Evolutionary conservation across 2,113 vertebrate species (phyloP).

Genomic region (Calyptommatus sinebrachiatus): DNA sequence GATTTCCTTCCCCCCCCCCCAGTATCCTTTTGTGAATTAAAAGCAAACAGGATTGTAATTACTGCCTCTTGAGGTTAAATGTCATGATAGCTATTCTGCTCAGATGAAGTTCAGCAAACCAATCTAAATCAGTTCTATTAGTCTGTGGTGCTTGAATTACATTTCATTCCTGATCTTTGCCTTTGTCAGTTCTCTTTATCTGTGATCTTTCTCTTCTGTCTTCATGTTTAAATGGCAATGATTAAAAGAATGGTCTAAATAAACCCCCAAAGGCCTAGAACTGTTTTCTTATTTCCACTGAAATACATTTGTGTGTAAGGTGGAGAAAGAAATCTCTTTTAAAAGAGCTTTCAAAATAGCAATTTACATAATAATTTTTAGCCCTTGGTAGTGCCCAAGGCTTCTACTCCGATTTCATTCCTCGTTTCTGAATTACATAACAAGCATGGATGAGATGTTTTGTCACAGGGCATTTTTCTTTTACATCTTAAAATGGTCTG

Average conservation of each 20-base stretch:
- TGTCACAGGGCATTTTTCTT: not conserved
- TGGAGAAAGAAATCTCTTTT: constrained; percentile 27
- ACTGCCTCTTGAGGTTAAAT: too few species aligned
- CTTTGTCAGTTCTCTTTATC: not conserved
- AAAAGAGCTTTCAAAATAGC: constrained; percentile 25
- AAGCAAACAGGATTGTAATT: not conserved
- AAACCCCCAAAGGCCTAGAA: not conserved
- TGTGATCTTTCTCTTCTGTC: not conserved
- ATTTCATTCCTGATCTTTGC: not conserved
- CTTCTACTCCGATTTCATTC: constrained; percentile 8
- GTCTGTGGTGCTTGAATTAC: too few species aligned
- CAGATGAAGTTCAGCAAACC: too few species aligned
- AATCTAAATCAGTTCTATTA: too few species aligned
- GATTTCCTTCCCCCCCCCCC: not conserved
- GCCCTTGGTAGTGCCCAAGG: constrained; percentile 28
- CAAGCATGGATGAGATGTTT: not conserved
- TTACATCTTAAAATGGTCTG: not conserved
- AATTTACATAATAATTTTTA: constrained; percentile 51
- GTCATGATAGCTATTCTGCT: too few species aligned
- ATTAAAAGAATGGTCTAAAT: constrained; percentile 4
- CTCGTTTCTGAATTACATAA: constrained; percentile 2
- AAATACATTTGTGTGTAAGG: constrained; percentile 1
- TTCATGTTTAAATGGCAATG: constrained; percentile 11
- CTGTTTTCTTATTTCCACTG: constrained; percentile 23
- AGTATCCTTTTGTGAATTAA: not conserved